phyloP scores from a whole-genome alignment of 2,888 invertebrate species.

The Fragum sueziense region DNA sequence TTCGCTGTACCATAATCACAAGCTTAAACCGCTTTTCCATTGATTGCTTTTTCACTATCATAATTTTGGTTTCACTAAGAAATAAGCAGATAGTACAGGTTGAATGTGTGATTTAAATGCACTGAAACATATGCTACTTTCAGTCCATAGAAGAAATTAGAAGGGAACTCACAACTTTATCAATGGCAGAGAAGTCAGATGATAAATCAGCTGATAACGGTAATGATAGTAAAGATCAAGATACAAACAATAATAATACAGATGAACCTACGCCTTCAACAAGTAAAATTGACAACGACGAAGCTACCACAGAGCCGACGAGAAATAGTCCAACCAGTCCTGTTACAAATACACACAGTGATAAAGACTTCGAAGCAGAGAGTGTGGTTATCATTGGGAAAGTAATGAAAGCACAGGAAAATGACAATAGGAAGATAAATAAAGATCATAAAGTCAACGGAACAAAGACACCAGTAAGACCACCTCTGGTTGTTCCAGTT shows the following conservation, averaged over 20 bases:
- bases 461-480: not conserved
- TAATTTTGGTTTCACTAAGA: too few species aligned
- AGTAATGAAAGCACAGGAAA: constrained; percentile 11
- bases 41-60: too few species aligned
- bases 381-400: constrained; percentile 3
- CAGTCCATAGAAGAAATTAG: constrained; percentile 34
- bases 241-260: not conserved
- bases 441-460: not conserved
- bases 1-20: too few species aligned
- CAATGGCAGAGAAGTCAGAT: not conserved
- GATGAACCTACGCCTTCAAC: not conserved
- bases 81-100: too few species aligned
- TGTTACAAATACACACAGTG: not conserved
- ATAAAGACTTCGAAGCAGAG: not conserved
- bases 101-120: too few species aligned
- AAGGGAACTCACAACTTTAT: constrained; percentile 23
- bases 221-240: not conserved
- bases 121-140: constrained; percentile 4
- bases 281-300: not conserved
- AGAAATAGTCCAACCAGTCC: not conserved
- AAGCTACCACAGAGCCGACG: not conserved
- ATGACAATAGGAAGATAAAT: not conserved
- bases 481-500: not conserved
- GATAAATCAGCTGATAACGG: not conserved
- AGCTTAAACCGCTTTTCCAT: too few species aligned